phyloP scores from a whole-genome alignment of 1,140 invertebrate species.

The Sinonovacula constricta region DNA sequence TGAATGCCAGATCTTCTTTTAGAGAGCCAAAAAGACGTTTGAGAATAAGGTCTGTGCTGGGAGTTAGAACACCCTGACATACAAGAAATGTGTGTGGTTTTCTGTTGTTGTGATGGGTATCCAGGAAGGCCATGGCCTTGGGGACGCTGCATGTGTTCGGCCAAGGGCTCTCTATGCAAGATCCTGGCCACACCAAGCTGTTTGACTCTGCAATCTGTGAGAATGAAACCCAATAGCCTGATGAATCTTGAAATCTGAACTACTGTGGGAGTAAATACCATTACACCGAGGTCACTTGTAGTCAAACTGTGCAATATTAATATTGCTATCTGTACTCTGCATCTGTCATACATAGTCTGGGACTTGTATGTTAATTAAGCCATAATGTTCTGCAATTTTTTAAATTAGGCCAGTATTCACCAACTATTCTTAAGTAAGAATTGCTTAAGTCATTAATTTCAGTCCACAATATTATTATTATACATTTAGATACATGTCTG shows the following conservation, averaged over 20 bases:
- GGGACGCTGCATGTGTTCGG: constrained; percentile 83
- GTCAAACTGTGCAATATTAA: neutral
- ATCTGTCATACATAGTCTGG: neutral
- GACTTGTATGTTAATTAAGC: neutral
- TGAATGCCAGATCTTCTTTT: constrained; percentile 72
- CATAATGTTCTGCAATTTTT: constrained; percentile 2
- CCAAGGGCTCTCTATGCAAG: constrained; percentile 87
- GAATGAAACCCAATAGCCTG: neutral
- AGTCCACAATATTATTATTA: too few species aligned
- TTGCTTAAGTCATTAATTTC: too few species aligned
- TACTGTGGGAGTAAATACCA: neutral
- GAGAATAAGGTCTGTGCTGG: constrained; percentile 81
- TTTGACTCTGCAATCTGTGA: constrained; percentile 39
- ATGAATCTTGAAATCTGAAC: neutral
- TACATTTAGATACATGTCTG: too few species aligned
- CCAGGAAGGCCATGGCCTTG: constrained; percentile 82
- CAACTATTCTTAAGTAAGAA: too few species aligned
- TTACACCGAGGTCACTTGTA: neutral
- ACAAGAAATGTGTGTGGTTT: constrained; percentile 84
- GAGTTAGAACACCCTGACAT: constrained; percentile 88
- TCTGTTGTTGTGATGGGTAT: constrained; percentile 77
- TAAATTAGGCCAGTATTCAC: too few species aligned
- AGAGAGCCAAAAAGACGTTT: constrained; percentile 79
- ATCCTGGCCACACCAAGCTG: constrained; percentile 84
- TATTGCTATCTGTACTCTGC: neutral